Evolutionary conservation across 2,797 vertebrate species (phyloP).

Genomic region (Kryptopterus vitreolus): DNA sequence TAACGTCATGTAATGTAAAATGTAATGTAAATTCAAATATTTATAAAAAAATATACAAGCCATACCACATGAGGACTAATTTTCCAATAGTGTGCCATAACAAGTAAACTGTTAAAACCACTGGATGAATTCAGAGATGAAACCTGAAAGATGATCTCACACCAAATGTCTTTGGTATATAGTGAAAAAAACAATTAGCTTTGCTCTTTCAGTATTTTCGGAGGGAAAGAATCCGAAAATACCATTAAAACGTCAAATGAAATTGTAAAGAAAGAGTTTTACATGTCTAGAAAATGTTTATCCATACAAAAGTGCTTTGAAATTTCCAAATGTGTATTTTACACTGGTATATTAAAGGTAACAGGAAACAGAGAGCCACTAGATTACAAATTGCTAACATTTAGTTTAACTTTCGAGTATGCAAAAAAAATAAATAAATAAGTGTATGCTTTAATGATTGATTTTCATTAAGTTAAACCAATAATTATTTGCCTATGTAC

Average conservation of each 20-base stretch:
- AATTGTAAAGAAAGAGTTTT: not conserved
- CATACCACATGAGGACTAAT: not conserved
- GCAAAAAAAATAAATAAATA: no score
- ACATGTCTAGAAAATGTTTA: not conserved
- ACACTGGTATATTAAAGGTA: not conserved
- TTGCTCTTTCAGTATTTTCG: not conserved
- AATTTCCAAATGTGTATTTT: not conserved
- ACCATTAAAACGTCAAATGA: no score
- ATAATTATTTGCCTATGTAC: not conserved
- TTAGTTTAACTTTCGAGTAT: not conserved
- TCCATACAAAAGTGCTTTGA: not conserved
- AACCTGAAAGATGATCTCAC: not conserved
- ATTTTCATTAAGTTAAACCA: not conserved
- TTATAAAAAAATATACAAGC: not conserved
- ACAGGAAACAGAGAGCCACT: not conserved
- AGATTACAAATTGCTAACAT: not conserved
- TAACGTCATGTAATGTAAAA: no score
- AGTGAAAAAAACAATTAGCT: not conserved
- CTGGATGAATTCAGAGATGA: not conserved
- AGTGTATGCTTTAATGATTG: no score
- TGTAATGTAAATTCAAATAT: no score
- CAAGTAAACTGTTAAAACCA: not conserved
- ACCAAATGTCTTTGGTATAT: not conserved
- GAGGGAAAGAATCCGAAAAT: no score
- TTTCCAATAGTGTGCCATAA: not conserved